phyloP scores from a whole-genome alignment of 2,113 vertebrate species.

The Pteruthius melanotis region DNA sequence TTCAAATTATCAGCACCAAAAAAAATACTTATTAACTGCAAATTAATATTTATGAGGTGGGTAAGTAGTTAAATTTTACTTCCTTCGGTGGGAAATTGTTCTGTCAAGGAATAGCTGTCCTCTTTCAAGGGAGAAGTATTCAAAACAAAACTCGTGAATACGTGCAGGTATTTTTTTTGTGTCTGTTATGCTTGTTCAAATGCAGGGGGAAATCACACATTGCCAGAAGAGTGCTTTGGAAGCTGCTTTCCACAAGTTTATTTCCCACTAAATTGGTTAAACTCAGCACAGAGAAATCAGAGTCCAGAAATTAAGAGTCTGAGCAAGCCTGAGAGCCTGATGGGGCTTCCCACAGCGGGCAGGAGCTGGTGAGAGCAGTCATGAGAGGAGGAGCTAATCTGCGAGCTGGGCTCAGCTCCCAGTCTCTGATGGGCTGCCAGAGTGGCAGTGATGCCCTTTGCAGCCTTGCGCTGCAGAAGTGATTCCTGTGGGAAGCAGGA shows the following conservation, averaged over 20 bases:
- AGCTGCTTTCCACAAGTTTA: neutral
- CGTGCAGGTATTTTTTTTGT: neutral
- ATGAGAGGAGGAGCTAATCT: neutral
- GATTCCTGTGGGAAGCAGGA: neutral
- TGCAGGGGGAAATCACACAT: rapidly evolving
- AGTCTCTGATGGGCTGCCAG: neutral
- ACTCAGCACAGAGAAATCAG: neutral
- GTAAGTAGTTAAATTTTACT: slow-evolving; percentile 24
- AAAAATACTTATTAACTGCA: slow-evolving; percentile 54
- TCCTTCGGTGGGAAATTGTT: neutral
- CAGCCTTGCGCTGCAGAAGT: neutral
- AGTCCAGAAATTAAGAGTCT: neutral
- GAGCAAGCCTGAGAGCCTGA: neutral
- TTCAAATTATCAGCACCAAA: slow-evolving; percentile 47
- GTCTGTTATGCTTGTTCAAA: neutral
- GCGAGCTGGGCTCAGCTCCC: neutral
- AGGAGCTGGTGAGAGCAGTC: neutral
- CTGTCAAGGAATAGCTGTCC: neutral
- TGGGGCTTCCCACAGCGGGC: neutral
- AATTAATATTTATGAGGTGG: slow-evolving; percentile 72
- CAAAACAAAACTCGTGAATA: neutral
- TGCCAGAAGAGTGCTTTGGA: neutral
- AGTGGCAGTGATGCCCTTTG: neutral
- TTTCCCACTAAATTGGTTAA: neutral
- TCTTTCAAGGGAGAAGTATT: neutral